Evolutionary conservation across 2,888 invertebrate genomes (phyloP).

Genomic region (Patella ulyssiponensis): DNA sequence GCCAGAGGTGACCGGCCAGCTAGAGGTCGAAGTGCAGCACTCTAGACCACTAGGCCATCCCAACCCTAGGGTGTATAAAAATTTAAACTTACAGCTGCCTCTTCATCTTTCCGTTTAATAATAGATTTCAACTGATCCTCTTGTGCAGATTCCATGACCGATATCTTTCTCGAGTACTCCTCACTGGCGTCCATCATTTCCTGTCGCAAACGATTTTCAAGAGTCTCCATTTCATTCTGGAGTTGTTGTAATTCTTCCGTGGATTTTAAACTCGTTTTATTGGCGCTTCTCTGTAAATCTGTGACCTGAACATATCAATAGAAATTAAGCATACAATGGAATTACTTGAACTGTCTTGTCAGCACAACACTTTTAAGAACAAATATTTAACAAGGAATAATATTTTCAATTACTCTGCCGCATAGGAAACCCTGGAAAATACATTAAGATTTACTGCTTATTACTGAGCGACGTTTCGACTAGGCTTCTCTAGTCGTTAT

Average conservation of each 20-base stretch:
- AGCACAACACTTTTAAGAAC: neutral
- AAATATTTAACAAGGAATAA: too few relatives aligned
- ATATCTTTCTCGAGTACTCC: slow-evolving; percentile 58
- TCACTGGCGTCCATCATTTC: slow-evolving; percentile 57
- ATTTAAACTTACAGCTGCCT: slow-evolving; percentile 44
- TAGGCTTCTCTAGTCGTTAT: too few relatives aligned
- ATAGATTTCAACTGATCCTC: slow-evolving; percentile 45
- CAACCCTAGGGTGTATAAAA: neutral
- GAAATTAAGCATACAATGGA: neutral
- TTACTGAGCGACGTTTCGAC: too few relatives aligned
- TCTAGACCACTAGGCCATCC: too few relatives aligned
- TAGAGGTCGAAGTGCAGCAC: too few relatives aligned
- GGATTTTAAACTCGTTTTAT: slow-evolving; percentile 39
- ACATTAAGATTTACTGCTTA: too few relatives aligned
- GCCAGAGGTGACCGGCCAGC: too few relatives aligned
- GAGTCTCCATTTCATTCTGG: slow-evolving; percentile 51
- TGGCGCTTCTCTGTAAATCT: slow-evolving; percentile 43
- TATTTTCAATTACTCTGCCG: too few relatives aligned
- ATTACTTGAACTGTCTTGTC: neutral
- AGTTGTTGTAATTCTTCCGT: slow-evolving; percentile 52
- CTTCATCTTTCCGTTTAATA: slow-evolving; percentile 44
- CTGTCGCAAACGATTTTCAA: slow-evolving; percentile 51
- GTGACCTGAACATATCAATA: slow-evolving; percentile 41
- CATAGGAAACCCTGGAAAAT: too few relatives aligned
- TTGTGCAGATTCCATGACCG: slow-evolving; percentile 53